Evolutionary conservation across 2,888 invertebrate species (phyloP), one percentile per base, ranked within the genome.

Genomic region (Protonemura montana): DNA sequence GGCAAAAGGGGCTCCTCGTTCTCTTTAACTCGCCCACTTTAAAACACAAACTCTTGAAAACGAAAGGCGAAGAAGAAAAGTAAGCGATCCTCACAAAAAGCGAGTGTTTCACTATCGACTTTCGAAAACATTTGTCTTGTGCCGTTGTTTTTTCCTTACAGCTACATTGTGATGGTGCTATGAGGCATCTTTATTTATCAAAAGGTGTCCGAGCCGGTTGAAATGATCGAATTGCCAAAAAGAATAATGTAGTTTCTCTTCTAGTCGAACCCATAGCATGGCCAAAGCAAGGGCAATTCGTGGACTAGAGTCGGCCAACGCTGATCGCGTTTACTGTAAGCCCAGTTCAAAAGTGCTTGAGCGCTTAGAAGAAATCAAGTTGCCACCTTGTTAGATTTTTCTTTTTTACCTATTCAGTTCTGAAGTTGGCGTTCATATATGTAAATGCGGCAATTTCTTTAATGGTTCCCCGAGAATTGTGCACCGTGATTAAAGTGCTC

Each of bases 391-490:
- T 35, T 35, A 35, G 35, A 6, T 35, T 35, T 35, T 35, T 7
- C 21, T 13, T 59, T 41, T 41, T 41, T 41, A 41, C 41, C 41
- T 41, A 41, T 41, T 1, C 59, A 3, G 21, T 59, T 59, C 59
- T 7, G 59, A 59, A 10, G 59, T 59, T 13, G 16, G 59, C 13
- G 59, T 59, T 59, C 59, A 27, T 2, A 80, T 29, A 81, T 81
- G 81, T 30, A 81, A 81, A 81, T 81, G 13, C 30, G 28, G 26
- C 59, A 28, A 81, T 81, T 81, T 30, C 81, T 81, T 28, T 81
- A 81, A 81, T 81, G 81, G 81, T 5, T 59, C 59, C 59, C 59
- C 59, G 21, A 59, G 59, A 10, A 59, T 59, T 59, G 21, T n/a
- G n/a, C 59, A 21, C 59, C 21, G 59, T 59, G 59, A 59, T 59